These are phyloP conservation scores for Eurytoma californica DNA, from an alignment of 2,888 invertebrate genomes.

Conservation along the genomic window DNA sequence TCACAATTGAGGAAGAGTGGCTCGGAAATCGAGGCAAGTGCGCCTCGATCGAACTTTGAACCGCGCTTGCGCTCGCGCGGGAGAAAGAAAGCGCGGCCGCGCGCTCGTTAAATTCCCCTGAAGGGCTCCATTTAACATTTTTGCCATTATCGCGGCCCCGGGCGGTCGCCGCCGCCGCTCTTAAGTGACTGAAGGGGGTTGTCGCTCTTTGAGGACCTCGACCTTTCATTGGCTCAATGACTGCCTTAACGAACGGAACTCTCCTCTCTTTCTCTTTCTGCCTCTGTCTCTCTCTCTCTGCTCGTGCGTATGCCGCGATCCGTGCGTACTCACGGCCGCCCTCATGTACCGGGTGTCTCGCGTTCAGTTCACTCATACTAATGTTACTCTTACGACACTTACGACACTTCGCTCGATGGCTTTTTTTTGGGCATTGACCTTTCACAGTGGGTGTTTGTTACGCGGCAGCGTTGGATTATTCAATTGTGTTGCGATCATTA, in stretches of 20 bases:
- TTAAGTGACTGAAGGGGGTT: constrained; percentile 55
- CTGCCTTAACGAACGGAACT: constrained; percentile 57
- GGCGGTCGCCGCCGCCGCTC: constrained; percentile 30
- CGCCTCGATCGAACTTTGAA: too few species aligned
- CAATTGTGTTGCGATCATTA: too few species aligned
- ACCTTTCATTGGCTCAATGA: constrained; percentile 59
- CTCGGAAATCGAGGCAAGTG: background rate
- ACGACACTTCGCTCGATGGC: background rate
- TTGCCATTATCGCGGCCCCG: constrained; percentile 44
- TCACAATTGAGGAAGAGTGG: constrained; percentile 7
- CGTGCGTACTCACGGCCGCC: background rate
- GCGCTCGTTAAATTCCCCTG: constrained; percentile 47
- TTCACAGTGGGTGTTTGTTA: too few species aligned
- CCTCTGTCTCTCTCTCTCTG: constrained; percentile 21
- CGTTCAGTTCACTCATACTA: too few species aligned
- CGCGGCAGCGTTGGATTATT: too few species aligned
- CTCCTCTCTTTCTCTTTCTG: constrained; percentile 7
- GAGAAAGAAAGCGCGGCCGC: constrained; percentile 13
- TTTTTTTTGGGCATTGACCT: background rate
- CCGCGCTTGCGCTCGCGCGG: background rate
- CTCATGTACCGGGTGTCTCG: constrained; percentile 35
- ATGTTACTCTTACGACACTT: background rate
- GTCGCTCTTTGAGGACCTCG: constrained; percentile 57
- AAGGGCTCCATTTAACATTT: constrained; percentile 50
- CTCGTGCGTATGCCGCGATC: constrained; percentile 15